phyloP scores from a whole-genome alignment of 2,113 vertebrate species.

The Cathartes aura region DNA sequence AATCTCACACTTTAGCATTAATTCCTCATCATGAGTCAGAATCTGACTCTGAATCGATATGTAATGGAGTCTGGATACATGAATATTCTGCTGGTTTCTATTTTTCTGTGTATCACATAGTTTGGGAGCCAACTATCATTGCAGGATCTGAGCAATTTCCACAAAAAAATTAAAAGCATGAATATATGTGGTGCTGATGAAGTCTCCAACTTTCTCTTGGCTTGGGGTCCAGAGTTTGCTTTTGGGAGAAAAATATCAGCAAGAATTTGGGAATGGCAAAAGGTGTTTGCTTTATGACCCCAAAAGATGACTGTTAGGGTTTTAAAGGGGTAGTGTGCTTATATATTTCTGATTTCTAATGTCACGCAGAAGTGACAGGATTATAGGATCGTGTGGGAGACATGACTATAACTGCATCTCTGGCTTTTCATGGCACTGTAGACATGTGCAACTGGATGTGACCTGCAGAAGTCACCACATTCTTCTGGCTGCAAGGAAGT shows the following conservation, averaged over 20 bases:
- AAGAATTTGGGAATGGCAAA: neutral
- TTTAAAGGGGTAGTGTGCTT: neutral
- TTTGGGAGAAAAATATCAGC: neutral
- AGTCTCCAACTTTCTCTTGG: neutral
- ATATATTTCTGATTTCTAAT: neutral
- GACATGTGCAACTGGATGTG: neutral
- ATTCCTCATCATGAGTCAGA: slow-evolving; percentile 55
- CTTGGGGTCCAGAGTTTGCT: neutral
- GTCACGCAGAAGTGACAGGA: neutral
- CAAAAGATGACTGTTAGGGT: neutral
- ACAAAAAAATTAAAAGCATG: neutral
- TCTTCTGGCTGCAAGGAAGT: neutral
- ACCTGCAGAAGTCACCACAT: neutral
- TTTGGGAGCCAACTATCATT: neutral
- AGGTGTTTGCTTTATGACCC: neutral
- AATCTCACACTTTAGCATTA: slow-evolving; percentile 37
- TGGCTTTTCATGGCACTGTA: neutral
- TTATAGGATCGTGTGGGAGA: neutral
- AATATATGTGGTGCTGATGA: neutral
- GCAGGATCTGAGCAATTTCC: neutral
- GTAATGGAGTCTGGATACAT: slow-evolving; percentile 8
- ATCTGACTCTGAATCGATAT: neutral
- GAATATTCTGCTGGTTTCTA: slow-evolving; percentile 30
- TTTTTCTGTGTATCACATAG: neutral
- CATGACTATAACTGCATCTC: neutral